These are phyloP conservation scores for Nematopogon swammerdamellus DNA, from an alignment of 2,888 invertebrate genomes.

Conservation along the genomic window DNA sequence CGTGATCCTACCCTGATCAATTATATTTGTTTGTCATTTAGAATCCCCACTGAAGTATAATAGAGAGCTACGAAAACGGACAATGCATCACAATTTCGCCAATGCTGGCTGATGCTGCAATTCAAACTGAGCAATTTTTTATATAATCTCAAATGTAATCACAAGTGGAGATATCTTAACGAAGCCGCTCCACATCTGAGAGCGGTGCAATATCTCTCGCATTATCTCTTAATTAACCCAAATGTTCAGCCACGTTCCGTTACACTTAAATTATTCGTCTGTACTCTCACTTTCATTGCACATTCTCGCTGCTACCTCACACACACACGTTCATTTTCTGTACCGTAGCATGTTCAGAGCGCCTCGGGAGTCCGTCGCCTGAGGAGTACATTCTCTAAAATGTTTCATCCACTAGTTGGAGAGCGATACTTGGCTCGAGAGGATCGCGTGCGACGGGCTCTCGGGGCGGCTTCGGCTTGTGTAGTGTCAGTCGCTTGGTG, in stretches of 20 bases:
- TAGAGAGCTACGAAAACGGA: too few species aligned
- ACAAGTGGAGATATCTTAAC: not conserved
- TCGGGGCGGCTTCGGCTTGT: not conserved
- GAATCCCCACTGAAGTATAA: too few species aligned
- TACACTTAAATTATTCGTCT: slow-evolving; percentile 31
- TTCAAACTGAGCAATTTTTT: not conserved
- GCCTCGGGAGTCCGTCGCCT: not conserved
- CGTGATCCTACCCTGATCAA: too few species aligned
- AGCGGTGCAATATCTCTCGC: not conserved
- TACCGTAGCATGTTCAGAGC: not conserved
- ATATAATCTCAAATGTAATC: not conserved
- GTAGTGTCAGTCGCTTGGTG: not conserved
- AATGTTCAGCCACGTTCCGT: not conserved
- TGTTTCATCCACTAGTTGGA: too few species aligned
- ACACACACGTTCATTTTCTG: slow-evolving; percentile 8
- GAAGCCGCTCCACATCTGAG: not conserved
- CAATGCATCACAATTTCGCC: too few species aligned
- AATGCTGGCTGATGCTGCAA: not conserved
- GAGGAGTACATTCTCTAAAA: too few species aligned
- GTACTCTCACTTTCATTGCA: slow-evolving; percentile 51
- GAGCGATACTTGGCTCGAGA: too few species aligned
- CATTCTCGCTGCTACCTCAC: slow-evolving; percentile 47
- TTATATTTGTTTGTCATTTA: too few species aligned
- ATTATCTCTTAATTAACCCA: not conserved
- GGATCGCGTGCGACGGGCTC: not conserved